phyloP scores from a whole-genome alignment of 2,113 vertebrate species.

The Chlorodrepanis virens region DNA sequence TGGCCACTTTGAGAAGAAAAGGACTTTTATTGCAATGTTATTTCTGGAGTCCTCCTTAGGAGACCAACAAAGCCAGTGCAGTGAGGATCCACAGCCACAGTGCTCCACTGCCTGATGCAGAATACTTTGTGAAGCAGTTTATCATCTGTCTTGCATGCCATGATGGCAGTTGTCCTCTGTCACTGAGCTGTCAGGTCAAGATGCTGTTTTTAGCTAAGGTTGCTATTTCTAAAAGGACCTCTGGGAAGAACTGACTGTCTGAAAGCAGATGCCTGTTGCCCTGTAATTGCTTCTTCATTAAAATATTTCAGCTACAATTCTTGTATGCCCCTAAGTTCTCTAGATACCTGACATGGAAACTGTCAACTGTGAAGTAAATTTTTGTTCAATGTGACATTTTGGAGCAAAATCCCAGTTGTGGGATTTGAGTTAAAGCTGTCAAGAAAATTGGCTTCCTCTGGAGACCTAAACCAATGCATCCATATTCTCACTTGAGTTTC shows the following conservation, averaged over 20 bases:
- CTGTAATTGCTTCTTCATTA: conserved; percentile 30
- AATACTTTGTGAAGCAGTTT: background rate
- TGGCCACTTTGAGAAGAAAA: background rate
- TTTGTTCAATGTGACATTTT: background rate
- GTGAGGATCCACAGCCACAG: background rate
- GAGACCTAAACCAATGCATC: background rate
- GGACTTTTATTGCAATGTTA: background rate
- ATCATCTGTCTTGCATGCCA: background rate
- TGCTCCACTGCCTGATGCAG: background rate
- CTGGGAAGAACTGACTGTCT: background rate
- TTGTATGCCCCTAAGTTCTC: background rate
- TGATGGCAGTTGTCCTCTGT: background rate
- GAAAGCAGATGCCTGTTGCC: background rate
- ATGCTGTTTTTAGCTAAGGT: background rate
- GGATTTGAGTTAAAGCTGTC: conserved; percentile 17
- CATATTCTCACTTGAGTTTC: background rate
- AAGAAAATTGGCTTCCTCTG: background rate
- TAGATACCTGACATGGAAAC: background rate
- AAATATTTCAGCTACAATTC: conserved; percentile 19
- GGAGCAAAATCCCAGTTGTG: background rate
- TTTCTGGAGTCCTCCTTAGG: background rate
- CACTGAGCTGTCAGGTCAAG: background rate
- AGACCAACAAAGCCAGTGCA: background rate
- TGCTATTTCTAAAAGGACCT: background rate
- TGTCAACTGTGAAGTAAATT: background rate